Evolutionary conservation across 37 sponge, comb jelly and placozoan species (phyloP).

Genomic region (Hormiphora californensis): DNA sequence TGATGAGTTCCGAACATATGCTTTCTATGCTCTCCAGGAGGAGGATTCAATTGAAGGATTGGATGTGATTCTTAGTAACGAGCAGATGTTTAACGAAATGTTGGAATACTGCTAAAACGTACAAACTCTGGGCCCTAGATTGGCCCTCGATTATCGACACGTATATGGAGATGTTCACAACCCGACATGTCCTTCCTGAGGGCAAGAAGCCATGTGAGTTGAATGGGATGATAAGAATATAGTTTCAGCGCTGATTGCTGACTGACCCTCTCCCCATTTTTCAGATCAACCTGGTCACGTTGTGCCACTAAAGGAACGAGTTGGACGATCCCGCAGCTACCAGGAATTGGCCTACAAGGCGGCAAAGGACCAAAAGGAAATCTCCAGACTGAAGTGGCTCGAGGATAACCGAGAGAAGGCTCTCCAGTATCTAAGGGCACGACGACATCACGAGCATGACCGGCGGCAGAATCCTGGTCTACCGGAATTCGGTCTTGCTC

Average conservation of each 20-base stretch:
- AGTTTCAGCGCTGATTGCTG: too few species aligned
- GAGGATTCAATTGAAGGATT: neutral
- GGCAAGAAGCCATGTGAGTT: slow-evolving; percentile 24
- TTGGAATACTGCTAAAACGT: neutral
- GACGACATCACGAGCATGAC: slow-evolving; percentile 31
- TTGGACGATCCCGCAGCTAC: neutral
- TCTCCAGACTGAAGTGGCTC: neutral
- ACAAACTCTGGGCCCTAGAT: neutral
- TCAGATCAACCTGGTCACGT: neutral
- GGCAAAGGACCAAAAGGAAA: neutral
- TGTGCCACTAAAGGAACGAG: neutral
- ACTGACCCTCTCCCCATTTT: too few species aligned
- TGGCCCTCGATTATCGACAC: neutral
- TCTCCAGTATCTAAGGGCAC: neutral
- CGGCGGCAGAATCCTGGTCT: neutral
- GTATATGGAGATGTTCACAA: neutral
- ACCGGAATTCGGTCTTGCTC: slow-evolving; percentile 3
- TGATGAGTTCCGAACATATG: slow-evolving; percentile 11
- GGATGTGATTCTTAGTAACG: neutral
- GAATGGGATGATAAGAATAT: too few species aligned
- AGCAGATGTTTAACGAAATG: neutral
- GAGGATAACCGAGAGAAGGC: neutral
- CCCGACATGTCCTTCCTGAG: neutral
- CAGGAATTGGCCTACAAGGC: neutral
- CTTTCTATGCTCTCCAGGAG: neutral